These are phyloP conservation scores for Scophthalmus maximus DNA, from an alignment of 2,113 vertebrate genomes.

Conservation along the genomic window DNA sequence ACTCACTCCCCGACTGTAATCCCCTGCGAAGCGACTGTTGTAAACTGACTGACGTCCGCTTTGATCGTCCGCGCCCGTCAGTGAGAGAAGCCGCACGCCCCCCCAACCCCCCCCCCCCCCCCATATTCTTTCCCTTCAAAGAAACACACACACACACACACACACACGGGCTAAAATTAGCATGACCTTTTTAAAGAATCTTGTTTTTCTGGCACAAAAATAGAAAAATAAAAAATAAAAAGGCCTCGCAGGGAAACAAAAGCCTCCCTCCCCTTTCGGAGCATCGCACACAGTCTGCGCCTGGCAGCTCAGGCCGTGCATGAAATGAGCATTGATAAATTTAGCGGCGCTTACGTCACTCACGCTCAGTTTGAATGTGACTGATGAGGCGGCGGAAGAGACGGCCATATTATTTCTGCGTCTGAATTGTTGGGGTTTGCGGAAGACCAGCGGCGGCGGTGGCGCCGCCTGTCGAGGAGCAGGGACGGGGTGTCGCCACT, in stretches of 20 bases:
- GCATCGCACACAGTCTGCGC: conserved; percentile 69
- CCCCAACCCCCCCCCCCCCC: no score
- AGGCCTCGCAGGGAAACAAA: conserved; percentile 74
- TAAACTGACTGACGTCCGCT: conserved; percentile 62
- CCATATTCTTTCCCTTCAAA: conserved; percentile 59
- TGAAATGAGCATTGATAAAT: conserved; percentile 84
- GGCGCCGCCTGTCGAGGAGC: conserved; percentile 34
- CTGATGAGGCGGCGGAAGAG: conserved; percentile 83
- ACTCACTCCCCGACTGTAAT: conserved; percentile 60
- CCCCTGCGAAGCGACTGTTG: conserved; percentile 43
- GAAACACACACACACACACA: conserved; percentile 43
- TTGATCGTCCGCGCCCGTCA: conserved; percentile 53
- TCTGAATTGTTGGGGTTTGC: no score
- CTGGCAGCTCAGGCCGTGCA: conserved; percentile 81
- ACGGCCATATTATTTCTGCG: conserved; percentile 68
- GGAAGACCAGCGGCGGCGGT: no score
- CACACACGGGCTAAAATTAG: conserved; percentile 72
- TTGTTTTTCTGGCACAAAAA: conserved; percentile 67
- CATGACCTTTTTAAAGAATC: conserved; percentile 58
- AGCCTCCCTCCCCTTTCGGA: conserved; percentile 63
- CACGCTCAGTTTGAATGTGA: conserved; percentile 79
- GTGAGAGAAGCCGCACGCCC: conserved; percentile 37
- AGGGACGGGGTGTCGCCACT: conserved; percentile 30
- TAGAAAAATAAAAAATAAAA: conserved; percentile 74
- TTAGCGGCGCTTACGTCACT: conserved; percentile 83